A percentile compares a stretch with the other conserved stretches of the same genome.
phyloP scores from a whole-genome alignment of 2,888 invertebrate genomes.

The Choristoneura rosaceana region DNA sequence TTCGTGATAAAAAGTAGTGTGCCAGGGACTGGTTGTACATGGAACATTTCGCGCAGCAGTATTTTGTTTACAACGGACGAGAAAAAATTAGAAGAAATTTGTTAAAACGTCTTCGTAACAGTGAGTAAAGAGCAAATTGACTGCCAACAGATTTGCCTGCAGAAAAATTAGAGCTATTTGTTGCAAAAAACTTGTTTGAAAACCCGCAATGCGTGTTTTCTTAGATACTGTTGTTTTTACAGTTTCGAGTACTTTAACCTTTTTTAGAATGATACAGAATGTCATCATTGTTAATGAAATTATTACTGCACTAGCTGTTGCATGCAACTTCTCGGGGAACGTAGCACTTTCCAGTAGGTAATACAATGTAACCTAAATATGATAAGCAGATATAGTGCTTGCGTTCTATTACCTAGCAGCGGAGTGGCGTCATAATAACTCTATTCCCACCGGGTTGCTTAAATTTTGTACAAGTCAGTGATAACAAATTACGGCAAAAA shows the following conservation, averaged over 20 bases:
- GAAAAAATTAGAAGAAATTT: not conserved
- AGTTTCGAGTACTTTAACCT: not conserved
- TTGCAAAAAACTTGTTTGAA: not conserved
- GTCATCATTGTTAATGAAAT: too few species aligned
- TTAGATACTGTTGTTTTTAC: not conserved
- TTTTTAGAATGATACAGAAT: not conserved
- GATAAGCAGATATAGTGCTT: too few species aligned
- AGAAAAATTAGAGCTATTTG: not conserved
- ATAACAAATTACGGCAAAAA: too few species aligned
- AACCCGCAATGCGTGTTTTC: not conserved
- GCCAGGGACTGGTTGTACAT: not conserved
- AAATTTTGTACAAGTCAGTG: too few species aligned
- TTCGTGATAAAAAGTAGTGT: not conserved
- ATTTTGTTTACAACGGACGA: not conserved
- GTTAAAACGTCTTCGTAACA: not conserved
- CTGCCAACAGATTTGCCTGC: not conserved
- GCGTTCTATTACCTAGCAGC: too few species aligned
- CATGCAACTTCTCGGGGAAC: too few species aligned
- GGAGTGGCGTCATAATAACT: too few species aligned
- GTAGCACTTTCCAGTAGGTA: too few species aligned
- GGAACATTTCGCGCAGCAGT: not conserved
- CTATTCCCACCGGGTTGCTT: too few species aligned
- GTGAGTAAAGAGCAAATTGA: not conserved
- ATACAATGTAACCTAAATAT: too few species aligned
- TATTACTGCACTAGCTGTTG: too few species aligned